phyloP scores from a whole-genome alignment of 2,797 vertebrate species.

The Dermochelys coriacea region DNA sequence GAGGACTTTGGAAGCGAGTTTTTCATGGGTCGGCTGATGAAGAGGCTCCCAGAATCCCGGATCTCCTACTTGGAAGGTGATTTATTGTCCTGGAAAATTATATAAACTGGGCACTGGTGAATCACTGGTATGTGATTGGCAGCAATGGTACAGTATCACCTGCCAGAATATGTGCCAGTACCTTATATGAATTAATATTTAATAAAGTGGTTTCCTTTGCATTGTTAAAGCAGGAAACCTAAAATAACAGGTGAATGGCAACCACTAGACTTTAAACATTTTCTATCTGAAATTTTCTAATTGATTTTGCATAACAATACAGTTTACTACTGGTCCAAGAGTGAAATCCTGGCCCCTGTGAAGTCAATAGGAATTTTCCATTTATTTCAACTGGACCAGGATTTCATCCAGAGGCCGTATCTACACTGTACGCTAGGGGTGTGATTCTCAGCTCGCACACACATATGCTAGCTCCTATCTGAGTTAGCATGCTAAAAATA shows the following conservation, averaged over 20 bases:
- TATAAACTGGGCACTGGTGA: background rate
- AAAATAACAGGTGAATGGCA: background rate
- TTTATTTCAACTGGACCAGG: background rate
- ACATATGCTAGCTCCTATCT: too few species aligned
- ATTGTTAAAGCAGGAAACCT: background rate
- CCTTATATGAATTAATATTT: background rate
- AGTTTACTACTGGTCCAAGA: background rate
- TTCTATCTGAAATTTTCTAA: background rate
- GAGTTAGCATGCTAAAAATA: background rate
- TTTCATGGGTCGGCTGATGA: slow-evolving; percentile 86
- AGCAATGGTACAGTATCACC: background rate
- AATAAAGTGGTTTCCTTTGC: background rate
- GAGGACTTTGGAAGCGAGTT: slow-evolving; percentile 86
- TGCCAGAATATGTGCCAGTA: background rate
- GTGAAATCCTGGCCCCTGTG: background rate
- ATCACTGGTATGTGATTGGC: background rate
- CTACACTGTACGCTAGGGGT: background rate
- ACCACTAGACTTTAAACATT: background rate
- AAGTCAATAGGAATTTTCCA: background rate
- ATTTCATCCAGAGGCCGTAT: background rate
- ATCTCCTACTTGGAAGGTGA: slow-evolving; percentile 85
- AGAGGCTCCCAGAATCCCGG: slow-evolving; percentile 80
- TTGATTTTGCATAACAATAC: background rate
- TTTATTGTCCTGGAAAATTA: background rate
- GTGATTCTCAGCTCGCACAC: background rate